These are phyloP conservation scores for Penelope pileata DNA, from an alignment of 2,113 vertebrate species.

Conservation along the genomic window DNA sequence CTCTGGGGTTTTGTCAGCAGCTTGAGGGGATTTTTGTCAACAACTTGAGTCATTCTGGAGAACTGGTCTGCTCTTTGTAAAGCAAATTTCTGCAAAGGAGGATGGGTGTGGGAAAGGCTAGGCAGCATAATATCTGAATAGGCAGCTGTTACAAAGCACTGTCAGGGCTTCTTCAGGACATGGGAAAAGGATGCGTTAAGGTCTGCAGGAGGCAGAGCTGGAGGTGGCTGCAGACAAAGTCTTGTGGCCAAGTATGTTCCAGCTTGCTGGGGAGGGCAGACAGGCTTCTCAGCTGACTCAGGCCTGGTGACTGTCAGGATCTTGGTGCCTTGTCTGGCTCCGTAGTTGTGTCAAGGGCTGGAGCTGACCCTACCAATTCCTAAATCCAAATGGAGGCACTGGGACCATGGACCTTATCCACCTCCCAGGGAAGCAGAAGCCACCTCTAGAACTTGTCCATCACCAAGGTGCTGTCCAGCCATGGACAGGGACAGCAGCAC, in stretches of 20 bases:
- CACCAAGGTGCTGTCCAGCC: background rate
- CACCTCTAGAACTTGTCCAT: background rate
- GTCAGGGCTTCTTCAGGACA: background rate
- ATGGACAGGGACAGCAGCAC: background rate
- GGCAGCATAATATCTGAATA: background rate
- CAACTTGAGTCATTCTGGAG: background rate
- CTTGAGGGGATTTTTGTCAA: constrained; percentile 7
- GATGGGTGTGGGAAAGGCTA: background rate
- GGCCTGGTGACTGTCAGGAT: background rate
- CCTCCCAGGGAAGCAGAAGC: background rate
- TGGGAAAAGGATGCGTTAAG: background rate
- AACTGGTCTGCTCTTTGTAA: background rate
- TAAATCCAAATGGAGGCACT: background rate
- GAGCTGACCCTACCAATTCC: background rate
- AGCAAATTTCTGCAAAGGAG: background rate
- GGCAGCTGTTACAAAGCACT: background rate
- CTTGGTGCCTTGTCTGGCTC: background rate
- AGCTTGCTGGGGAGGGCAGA: background rate
- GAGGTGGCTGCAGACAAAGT: background rate
- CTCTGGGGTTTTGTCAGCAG: constrained; percentile 19
- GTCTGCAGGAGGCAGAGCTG: background rate
- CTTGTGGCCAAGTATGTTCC: rapidly evolving
- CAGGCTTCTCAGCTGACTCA: background rate
- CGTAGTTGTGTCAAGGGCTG: background rate
- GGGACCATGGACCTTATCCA: background rate